phyloP scores from a whole-genome alignment of 2,888 invertebrate genomes.

The Watsonalla binaria region DNA sequence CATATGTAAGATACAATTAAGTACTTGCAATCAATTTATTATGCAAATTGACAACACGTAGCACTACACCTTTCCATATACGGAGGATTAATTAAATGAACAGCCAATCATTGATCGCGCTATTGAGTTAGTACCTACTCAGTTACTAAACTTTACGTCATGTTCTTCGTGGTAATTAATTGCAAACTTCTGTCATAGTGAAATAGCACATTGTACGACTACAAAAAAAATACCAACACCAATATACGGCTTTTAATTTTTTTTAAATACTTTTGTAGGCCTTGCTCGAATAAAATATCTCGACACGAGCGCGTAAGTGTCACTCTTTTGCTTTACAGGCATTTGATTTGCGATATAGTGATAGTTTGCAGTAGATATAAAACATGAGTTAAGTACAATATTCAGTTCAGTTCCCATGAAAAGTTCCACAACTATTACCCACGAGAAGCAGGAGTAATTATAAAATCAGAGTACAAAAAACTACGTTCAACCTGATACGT shows the following conservation, averaged over 20 bases:
- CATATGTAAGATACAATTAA: neutral
- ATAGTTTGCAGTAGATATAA: no score
- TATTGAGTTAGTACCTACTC: neutral
- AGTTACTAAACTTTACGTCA: no score
- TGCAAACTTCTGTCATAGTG: no score
- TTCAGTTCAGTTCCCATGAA: slow-evolving; percentile 9
- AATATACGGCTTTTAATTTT: no score
- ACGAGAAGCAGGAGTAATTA: slow-evolving; percentile 49
- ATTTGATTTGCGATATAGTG: no score
- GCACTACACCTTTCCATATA: neutral
- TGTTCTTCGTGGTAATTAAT: no score
- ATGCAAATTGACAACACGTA: neutral
- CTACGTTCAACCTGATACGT: slow-evolving; percentile 45
- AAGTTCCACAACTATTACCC: slow-evolving; percentile 27
- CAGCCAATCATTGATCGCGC: neutral
- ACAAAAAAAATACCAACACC: no score
- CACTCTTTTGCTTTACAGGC: no score
- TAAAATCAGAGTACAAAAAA: slow-evolving; percentile 52
- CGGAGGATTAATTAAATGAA: neutral
- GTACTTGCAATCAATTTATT: neutral
- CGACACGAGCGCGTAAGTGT: no score
- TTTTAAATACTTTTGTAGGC: no score
- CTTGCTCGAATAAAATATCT: no score
- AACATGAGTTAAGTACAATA: neutral
- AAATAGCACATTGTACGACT: no score